Evolutionary conservation across 2,113 vertebrate species (phyloP).

Genomic region (Megaceryle torquata): DNA sequence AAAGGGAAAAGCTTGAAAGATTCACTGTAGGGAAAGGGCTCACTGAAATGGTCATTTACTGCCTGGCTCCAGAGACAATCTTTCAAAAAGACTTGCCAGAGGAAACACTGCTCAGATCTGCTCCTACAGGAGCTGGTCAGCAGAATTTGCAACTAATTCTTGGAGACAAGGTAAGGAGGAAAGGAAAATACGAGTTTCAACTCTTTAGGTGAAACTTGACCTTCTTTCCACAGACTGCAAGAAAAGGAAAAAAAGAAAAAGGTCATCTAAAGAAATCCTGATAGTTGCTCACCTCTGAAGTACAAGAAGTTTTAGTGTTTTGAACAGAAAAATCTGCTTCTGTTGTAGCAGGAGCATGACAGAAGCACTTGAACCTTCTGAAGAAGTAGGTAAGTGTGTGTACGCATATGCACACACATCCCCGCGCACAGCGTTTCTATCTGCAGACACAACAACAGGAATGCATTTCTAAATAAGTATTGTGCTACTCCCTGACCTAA

Average conservation of each 20-base stretch:
- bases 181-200: neutral
- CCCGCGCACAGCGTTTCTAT: neutral
- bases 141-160: neutral
- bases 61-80: neutral
- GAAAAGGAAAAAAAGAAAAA: neutral
- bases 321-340: neutral
- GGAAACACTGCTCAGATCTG: neutral
- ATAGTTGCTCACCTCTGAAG: neutral
- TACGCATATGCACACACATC: too few species aligned
- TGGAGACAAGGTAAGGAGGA: accelerated
- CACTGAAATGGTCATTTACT: neutral
- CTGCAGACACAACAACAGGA: neutral
- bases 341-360: neutral
- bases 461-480: neutral
- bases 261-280: neutral
- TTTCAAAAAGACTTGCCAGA: neutral
- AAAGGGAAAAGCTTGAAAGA: neutral
- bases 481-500: neutral
- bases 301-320: neutral
- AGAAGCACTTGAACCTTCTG: neutral
- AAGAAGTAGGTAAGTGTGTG: neutral
- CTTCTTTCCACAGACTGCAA: neutral
- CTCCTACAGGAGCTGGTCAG: accelerated
- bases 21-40: neutral
- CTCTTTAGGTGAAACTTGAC: neutral